Base-by-base conservation (phyloP, 2,797 vertebrate genomes). In the Picus viridis region DNA sequence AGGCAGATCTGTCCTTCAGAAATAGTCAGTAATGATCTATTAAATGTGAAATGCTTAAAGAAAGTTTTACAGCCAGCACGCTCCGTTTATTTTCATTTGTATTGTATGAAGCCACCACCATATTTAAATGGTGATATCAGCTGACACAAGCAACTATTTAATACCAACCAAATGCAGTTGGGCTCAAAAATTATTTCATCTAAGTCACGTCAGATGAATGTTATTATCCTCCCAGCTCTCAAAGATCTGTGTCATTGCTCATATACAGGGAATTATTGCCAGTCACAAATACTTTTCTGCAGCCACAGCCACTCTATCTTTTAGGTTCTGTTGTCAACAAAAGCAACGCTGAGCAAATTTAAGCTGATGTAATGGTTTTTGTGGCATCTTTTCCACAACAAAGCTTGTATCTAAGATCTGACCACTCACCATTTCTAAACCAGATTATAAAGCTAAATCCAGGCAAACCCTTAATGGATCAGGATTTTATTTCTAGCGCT, bases 361-460 rank as follows among this genome's bases (percentile, higher is more conserved):
- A 82, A 95, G 89, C 90, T 79, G 83, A 88, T 82, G 90, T 45
- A 71, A 91, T 13, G 86, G 56, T 96, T 92, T 95, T 84, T 45
- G 5, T 2, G 72, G 78, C 86, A 91, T 93, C 90, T 90, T 89
- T 87, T 83, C 1, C 0, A 90, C 94, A 95, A 94, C 79, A 95
- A 95, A 92, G 95, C 94, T 58, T 26, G 62, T 41, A 77, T 84
- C 76, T 43, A 97, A 88, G 95, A 97, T 95, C 95, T 90, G 98
- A 97, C 97, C 98, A 98, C 95, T 98, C 97, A 98, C 98, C 98
- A 98, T 97, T 97, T 98, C 97, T 97, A 98, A 99, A 97, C 97
- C 98, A 98, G 98, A 98, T 99, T 98, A 99, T 96, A 96, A 97
- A 98, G 98, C 98, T 98, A 99, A 99, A 98, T 98, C 98, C 96